Percentiles rank a stretch among this genome's conserved stretches.
Conservation (phyloP, 2,797 vertebrate genomes). For the Semotilus atromaculatus region DNA sequence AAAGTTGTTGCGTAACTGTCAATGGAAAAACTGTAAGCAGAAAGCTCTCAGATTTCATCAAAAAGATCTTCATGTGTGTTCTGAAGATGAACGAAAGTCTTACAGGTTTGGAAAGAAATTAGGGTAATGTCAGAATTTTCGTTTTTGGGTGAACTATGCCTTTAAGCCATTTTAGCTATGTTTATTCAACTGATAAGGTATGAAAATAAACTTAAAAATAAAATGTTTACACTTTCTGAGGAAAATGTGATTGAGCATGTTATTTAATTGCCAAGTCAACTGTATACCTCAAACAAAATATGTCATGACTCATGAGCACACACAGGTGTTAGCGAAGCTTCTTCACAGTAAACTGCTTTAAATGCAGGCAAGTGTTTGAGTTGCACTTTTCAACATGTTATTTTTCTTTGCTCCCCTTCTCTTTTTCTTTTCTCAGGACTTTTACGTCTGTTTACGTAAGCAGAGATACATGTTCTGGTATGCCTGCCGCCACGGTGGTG, state of each 20-base stretch:
- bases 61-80: too few relatives aligned
- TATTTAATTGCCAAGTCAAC: not conserved
- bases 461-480: conserved; percentile 74
- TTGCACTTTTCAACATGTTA: conserved; percentile 65
- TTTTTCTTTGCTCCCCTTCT: conserved; percentile 54
- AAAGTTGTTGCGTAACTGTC: too few relatives aligned
- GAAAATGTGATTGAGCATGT: conserved; percentile 37
- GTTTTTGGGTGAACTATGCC: too few relatives aligned
- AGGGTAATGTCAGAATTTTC: too few relatives aligned
- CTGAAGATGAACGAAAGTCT: too few relatives aligned
- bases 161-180: not conserved
- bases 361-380: conserved; percentile 74
- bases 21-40: too few relatives aligned
- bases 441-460: conserved; percentile 75
- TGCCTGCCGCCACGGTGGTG: conserved; percentile 64
- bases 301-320: conserved; percentile 52
- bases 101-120: too few relatives aligned
- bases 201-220: not conserved
- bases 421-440: conserved; percentile 55
- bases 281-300: conserved; percentile 47
- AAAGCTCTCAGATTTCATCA: too few relatives aligned
- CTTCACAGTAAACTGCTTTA: conserved; percentile 57
- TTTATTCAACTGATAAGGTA: not conserved
- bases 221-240: not conserved
- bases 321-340: conserved; percentile 71